phyloP scores from a whole-genome alignment of 1,140 invertebrate species.

The Drosophila trapezifrons region DNA sequence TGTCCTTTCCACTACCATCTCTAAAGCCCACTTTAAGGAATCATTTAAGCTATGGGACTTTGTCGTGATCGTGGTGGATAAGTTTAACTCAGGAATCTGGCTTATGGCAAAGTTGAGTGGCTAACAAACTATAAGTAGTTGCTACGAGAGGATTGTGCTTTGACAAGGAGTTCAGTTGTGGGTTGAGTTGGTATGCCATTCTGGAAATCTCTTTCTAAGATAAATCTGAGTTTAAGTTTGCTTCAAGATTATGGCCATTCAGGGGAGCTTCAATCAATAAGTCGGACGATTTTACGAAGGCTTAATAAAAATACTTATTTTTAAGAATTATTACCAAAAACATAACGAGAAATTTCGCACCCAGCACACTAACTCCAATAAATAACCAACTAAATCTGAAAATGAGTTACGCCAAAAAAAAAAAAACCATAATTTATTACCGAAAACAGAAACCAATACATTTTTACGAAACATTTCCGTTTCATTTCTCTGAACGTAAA shows the following conservation, averaged over 20 bases:
- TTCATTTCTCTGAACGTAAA: not conserved
- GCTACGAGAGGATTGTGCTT: not conserved
- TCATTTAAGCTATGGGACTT: not conserved
- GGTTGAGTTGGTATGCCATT: not conserved
- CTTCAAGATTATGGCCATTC: not conserved
- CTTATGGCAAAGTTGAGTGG: slow-evolving; percentile 21
- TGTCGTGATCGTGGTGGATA: not conserved
- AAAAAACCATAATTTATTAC: slow-evolving; percentile 9
- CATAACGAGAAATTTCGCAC: not conserved
- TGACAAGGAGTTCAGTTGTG: not conserved
- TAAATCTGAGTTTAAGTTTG: too few species aligned
- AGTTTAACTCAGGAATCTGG: slow-evolving; percentile 1
- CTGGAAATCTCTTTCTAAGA: not conserved
- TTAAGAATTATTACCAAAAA: not conserved
- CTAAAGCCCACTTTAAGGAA: not conserved
- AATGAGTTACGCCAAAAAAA: not conserved
- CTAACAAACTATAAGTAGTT: slow-evolving; percentile 14
- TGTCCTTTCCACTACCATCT: not conserved
- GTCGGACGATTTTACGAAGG: too few species aligned
- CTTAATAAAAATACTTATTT: not conserved
- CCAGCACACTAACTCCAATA: not conserved
- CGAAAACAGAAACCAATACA: too few species aligned
- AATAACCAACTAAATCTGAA: not conserved
- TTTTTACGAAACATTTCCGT: not conserved
- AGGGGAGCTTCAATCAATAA: not conserved